Conservation (phyloP, 2,113 vertebrate species). For the Pygoscelis antarcticus region DNA sequence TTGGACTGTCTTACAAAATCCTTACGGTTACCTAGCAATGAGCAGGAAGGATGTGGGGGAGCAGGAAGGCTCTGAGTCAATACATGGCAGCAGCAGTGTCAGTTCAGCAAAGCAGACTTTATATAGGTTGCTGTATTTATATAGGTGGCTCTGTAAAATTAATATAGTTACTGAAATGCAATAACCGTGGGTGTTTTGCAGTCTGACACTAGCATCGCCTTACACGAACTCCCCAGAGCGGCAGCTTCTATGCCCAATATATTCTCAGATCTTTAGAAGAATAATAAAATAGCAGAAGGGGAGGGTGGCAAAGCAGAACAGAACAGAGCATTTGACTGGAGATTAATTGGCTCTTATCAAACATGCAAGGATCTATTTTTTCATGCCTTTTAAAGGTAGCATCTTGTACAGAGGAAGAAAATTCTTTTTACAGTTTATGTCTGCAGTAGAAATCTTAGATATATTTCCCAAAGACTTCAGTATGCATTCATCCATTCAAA, state of each 20-base stretch:
- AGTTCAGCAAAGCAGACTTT: background rate
- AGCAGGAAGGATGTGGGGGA: constrained; percentile 16
- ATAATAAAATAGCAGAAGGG: background rate
- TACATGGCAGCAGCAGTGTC: background rate
- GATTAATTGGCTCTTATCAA: background rate
- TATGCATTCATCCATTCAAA: background rate
- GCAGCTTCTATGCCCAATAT: background rate
- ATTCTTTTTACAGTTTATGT: background rate
- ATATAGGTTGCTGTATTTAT: constrained; percentile 24
- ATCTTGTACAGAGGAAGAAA: background rate
- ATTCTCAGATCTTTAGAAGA: background rate
- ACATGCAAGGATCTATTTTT: background rate
- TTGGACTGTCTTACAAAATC: background rate
- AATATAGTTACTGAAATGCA: constrained; percentile 17
- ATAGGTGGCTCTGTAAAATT: constrained; percentile 37
- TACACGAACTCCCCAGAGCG: background rate
- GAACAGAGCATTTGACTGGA: background rate
- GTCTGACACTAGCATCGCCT: constrained; percentile 17
- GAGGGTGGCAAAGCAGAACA: background rate
- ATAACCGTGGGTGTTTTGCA: background rate
- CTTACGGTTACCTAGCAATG: constrained; percentile 23
- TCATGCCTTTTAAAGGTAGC: background rate
- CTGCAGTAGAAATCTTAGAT: background rate
- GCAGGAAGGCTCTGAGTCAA: constrained; percentile 9
- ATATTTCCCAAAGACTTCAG: background rate